These are phyloP conservation scores for Antedon mediterranea DNA, from an alignment of 53 echinoderm and acorn worm genomes.

Conservation along the genomic window DNA sequence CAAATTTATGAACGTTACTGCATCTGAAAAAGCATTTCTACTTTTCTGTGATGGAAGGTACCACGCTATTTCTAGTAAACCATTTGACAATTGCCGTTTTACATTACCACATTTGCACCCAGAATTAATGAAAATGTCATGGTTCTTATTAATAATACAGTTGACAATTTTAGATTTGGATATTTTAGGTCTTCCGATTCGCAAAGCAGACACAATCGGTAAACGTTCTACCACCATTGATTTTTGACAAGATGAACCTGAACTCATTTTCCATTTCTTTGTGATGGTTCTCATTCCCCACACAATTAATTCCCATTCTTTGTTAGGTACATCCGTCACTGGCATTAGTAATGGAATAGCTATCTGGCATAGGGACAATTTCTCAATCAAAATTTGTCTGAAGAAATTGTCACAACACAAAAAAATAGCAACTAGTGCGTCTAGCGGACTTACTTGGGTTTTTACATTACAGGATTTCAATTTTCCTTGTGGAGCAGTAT, in stretches of 20 bases:
- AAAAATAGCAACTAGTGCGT: neutral
- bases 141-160: neutral
- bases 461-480: neutral
- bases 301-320: neutral
- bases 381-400: conserved; percentile 11
- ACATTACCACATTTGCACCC: neutral
- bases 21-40: neutral
- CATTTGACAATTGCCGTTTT: neutral
- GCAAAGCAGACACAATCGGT: neutral
- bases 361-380: conserved; percentile 10
- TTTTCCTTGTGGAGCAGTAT: neutral
- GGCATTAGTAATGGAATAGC: conserved; percentile 14
- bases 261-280: conserved; percentile 15
- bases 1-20: conserved; percentile 2
- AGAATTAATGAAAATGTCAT: neutral
- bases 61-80: neutral
- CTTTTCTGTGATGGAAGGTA: neutral
- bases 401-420: conserved; percentile 11
- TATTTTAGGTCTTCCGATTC: neutral
- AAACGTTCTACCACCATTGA: neutral
- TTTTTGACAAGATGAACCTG: neutral
- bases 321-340: neutral
- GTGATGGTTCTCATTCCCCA: no score
- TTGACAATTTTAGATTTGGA: neutral
- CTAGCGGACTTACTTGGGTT: neutral